Base-by-base conservation (phyloP, 1,140 invertebrate species). In the Aphelinus certus region DNA sequence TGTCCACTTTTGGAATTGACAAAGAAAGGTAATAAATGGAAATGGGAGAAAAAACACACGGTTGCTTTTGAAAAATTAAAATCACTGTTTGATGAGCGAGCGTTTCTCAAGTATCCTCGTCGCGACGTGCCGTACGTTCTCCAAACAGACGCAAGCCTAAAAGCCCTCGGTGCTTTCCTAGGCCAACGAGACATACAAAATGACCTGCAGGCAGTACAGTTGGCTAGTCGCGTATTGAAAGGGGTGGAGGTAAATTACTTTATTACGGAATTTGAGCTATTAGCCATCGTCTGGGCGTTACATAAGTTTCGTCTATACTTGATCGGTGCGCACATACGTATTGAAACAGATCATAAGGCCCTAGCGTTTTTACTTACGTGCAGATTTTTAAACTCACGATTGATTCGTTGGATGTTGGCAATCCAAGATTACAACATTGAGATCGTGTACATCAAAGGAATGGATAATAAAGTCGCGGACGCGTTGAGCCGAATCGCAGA, bases 121-220 rank as follows among this genome's bases (percentile, higher is more conserved):
- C 61, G 53, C 45, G 49, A 7, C 3, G 57, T 51, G 26, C n/a
- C 42, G n/a, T 76, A 65, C 45, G 7, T 45, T 0, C 46, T 76
- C 56, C 60, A 57, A 1, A 68, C 75, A 1, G 69, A 76, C 43
- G 75, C 75, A 5, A 71, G 69, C 43, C 48, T 67, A 42, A 6
- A 7, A 2, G 75, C 69, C 4, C 47, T 76, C 7, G 75, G 75
- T 46, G 69, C 69, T 7, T 48, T 67, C 0, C n/a, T 72, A 5
- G 58, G 49, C 45, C 75, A 76, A 45, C 51, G 69, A 26, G 47
- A 70, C 1, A 47, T 9, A 2, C 42, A 43, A 1, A 51, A 60
- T 42, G 10, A 62, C 0, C 53, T 58, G 53, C 55, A 63, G 45
- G 43, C 57, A 2, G 55, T 69, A 4, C 57, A 10, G 2, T 42